Evolutionary conservation across 2,113 vertebrate genomes (phyloP).

Genomic region (Probosciger aterrimus): DNA sequence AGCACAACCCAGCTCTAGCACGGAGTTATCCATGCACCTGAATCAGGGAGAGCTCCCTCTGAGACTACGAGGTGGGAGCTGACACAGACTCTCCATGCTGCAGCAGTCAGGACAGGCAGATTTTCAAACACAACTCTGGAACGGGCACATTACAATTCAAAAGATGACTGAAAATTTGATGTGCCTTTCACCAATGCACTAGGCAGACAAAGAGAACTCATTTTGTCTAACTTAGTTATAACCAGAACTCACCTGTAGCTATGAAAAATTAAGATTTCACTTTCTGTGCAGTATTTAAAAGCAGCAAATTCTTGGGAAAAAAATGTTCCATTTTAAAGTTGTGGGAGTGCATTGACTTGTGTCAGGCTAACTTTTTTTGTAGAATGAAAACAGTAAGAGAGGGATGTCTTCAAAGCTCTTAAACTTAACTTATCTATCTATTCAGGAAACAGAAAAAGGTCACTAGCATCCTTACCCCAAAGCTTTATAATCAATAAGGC

Average conservation of each 20-base stretch:
- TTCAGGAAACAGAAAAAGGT: background rate
- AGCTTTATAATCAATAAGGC: background rate
- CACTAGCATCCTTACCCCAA: background rate
- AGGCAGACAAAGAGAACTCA: background rate
- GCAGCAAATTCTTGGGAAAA: background rate
- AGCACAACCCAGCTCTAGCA: background rate
- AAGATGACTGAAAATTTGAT: background rate
- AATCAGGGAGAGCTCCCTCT: background rate
- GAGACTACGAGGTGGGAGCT: accelerated
- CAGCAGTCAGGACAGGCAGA: background rate
- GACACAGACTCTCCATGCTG: background rate
- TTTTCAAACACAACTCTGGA: background rate
- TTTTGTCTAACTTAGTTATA: background rate
- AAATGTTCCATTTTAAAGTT: background rate
- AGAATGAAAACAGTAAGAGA: background rate
- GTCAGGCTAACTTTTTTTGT: background rate
- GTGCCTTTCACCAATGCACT: background rate
- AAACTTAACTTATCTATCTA: background rate
- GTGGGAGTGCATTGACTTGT: background rate
- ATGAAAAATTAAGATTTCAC: background rate
- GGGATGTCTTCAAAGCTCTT: background rate
- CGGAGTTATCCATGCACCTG: background rate
- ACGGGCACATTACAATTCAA: background rate
- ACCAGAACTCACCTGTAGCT: background rate
- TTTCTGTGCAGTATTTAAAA: background rate